Conservation (phyloP, 2,888 invertebrate genomes). For the Drosophila villosipedis region DNA sequence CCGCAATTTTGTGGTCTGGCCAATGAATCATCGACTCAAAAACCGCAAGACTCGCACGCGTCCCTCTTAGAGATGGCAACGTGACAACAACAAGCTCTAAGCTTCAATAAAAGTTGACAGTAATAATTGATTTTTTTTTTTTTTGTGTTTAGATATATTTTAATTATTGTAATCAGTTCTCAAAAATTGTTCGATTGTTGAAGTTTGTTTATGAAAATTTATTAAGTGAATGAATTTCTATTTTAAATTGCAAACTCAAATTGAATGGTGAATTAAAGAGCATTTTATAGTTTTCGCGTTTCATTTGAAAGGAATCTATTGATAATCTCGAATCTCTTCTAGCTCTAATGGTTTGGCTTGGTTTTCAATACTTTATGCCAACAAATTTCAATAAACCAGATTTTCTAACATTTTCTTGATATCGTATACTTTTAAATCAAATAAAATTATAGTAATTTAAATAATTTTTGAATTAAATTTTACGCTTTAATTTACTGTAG, state of each 20-base stretch:
- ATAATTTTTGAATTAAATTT: neutral
- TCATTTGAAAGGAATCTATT: neutral
- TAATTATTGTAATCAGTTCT: neutral
- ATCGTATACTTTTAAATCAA: neutral
- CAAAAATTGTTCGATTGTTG: too few relatives aligned
- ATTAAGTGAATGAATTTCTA: neutral
- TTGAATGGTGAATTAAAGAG: too few relatives aligned
- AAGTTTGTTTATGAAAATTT: neutral
- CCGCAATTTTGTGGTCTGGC: conserved; percentile 75
- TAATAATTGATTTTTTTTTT: too few relatives aligned
- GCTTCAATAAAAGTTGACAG: neutral
- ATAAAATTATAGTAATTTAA: neutral
- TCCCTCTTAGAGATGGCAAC: conserved; percentile 53
- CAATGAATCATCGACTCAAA: conserved; percentile 64
- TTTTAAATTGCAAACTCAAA: neutral
- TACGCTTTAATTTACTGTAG: neutral
- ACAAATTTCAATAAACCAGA: neutral
- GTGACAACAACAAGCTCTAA: conserved; percentile 20
- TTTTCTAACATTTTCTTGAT: neutral
- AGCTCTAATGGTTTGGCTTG: neutral
- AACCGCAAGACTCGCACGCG: conserved; percentile 43
- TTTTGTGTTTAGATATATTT: too few relatives aligned
- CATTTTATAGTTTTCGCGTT: neutral
- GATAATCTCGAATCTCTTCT: neutral
- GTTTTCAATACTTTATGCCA: neutral